Conservation (phyloP, 2,797 vertebrate genomes). For the Macropodus opercularis region DNA sequence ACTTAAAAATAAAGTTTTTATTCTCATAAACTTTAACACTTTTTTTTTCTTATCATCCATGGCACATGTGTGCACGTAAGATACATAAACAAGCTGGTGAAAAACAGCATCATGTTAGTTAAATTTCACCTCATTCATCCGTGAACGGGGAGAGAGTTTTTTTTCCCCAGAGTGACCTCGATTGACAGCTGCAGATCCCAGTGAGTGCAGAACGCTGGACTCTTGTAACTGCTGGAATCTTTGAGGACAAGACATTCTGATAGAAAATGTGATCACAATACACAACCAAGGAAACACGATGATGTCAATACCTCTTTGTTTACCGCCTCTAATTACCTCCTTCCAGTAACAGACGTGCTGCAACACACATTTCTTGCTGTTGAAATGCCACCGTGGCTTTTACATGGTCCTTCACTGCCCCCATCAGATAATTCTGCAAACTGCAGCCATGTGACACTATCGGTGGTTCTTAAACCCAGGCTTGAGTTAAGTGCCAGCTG, state of each 20-base stretch:
- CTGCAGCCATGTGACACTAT: conserved; percentile 14
- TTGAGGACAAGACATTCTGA: neutral
- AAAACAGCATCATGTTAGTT: too few species aligned
- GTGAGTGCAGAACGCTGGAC: conserved; percentile 1
- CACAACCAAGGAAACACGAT: conserved; percentile 81
- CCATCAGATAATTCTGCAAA: conserved; percentile 74
- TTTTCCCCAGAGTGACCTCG: too few species aligned
- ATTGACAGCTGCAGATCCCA: neutral
- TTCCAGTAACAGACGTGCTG: conserved; percentile 86
- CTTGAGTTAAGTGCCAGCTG: too few species aligned
- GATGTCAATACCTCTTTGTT: conserved; percentile 89
- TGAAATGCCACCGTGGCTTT: conserved; percentile 11
- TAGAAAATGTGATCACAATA: conserved; percentile 3
- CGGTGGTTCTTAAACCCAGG: too few species aligned
- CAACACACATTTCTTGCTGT: conserved; percentile 75
- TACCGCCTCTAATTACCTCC: conserved; percentile 88
- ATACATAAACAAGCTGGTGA: too few species aligned
- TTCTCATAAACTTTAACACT: too few species aligned
- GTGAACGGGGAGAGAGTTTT: neutral
- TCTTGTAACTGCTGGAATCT: conserved; percentile 23
- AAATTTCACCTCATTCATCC: conserved; percentile 8
- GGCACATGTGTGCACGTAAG: too few species aligned
- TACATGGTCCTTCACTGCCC: conserved; percentile 84
- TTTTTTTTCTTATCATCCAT: too few species aligned
- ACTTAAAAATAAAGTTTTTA: too few species aligned